phyloP scores from a whole-genome alignment of 2,888 invertebrate genomes.

The Physocephala rufipes region DNA sequence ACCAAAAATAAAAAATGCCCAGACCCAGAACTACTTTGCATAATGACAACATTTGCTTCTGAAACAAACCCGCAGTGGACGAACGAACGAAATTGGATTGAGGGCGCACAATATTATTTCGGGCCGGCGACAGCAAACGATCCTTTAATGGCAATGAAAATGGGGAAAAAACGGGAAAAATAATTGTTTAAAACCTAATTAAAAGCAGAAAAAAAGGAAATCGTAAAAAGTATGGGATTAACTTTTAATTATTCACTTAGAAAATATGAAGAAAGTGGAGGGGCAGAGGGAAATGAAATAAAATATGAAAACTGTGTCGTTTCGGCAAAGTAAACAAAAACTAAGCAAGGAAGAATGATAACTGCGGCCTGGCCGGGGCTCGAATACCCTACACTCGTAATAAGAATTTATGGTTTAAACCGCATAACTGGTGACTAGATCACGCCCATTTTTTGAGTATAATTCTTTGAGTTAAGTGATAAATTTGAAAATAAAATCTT shows the following conservation, averaged over 20 bases:
- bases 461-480: too few species aligned
- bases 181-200: constrained; percentile 17
- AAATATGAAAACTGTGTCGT: neutral
- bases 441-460: too few species aligned
- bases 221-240: constrained; percentile 9
- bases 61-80: neutral
- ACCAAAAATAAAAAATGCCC: neutral
- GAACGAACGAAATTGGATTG: neutral
- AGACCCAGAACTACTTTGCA: constrained; percentile 12
- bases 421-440: too few species aligned
- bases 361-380: neutral
- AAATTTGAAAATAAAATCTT: too few species aligned
- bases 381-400: too few species aligned
- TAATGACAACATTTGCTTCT: neutral
- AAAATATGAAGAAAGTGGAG: neutral
- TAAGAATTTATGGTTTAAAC: too few species aligned
- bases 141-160: neutral
- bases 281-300: neutral
- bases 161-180: neutral
- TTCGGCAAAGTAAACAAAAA: neutral
- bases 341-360: too few species aligned
- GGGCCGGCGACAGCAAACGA: neutral
- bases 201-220: constrained; percentile 5
- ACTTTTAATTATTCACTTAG: constrained; percentile 25
- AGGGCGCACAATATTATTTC: constrained; percentile 14